A percentile compares a stretch with the other conserved stretches of the same genome.
Evolutionary conservation across 2,113 vertebrate species (phyloP).

Genomic region (Macaca fascicularis): T2T-MFA8v1.1 NC_088395.1:116487001-116487500

Average conservation of each 20-base stretch:
- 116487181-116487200: too few species aligned
- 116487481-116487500: conserved; percentile 2
- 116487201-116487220: background rate
- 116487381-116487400: conserved; percentile 69
- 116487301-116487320: conserved; percentile 37
- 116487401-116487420: conserved; percentile 54
- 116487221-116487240: background rate
- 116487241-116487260: background rate
- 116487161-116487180: background rate
- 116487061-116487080: background rate
- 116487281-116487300: conserved; percentile 30
- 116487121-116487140: background rate
- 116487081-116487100: background rate
- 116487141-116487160: background rate
- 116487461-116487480: conserved; percentile 55
- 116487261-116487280: background rate
- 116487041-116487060: background rate
- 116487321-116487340: conserved; percentile 73
- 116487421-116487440: conserved; percentile 61
- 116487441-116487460: conserved; percentile 45
- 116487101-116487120: background rate
- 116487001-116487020: background rate
- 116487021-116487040: background rate
- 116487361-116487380: conserved; percentile 69
- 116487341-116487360: conserved; percentile 75